phyloP scores from a whole-genome alignment of 2,888 invertebrate species.

The Phortica magna region DNA sequence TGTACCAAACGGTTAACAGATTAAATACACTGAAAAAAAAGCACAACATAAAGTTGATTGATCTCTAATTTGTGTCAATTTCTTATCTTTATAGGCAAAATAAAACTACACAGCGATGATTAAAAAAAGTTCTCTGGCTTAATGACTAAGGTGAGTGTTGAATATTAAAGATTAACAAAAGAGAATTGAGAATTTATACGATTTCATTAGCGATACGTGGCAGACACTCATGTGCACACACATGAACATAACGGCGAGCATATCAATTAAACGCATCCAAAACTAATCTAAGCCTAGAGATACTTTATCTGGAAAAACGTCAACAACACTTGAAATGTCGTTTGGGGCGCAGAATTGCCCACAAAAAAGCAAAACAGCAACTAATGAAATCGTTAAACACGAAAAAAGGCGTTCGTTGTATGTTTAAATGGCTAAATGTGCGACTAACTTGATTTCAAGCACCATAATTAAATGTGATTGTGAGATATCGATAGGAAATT shows the following conservation, averaged over 20 bases:
- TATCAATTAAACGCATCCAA: neutral
- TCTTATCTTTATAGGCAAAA: neutral
- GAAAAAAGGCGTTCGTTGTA: constrained; percentile 16
- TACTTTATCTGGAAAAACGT: constrained; percentile 23
- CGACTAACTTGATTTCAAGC: constrained; percentile 54
- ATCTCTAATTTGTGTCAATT: neutral
- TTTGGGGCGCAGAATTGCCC: no score
- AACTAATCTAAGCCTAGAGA: neutral
- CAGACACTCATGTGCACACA: constrained; percentile 15
- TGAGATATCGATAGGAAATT: constrained; percentile 64
- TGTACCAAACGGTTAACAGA: neutral
- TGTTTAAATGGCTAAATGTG: constrained; percentile 29
- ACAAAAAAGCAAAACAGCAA: neutral
- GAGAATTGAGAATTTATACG: neutral
- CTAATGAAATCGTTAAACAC: neutral
- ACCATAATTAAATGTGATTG: constrained; percentile 67
- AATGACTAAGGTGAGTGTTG: neutral
- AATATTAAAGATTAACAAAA: neutral
- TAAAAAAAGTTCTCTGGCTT: neutral
- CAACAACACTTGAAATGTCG: neutral
- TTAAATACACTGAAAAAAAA: constrained; percentile 17
- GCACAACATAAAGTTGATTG: no score
- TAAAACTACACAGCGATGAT: neutral
- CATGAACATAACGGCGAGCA: neutral
- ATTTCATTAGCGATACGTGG: no score